phyloP scores from a whole-genome alignment of 1,140 invertebrate species.

The Drosophila pseudoobscura region DNA sequence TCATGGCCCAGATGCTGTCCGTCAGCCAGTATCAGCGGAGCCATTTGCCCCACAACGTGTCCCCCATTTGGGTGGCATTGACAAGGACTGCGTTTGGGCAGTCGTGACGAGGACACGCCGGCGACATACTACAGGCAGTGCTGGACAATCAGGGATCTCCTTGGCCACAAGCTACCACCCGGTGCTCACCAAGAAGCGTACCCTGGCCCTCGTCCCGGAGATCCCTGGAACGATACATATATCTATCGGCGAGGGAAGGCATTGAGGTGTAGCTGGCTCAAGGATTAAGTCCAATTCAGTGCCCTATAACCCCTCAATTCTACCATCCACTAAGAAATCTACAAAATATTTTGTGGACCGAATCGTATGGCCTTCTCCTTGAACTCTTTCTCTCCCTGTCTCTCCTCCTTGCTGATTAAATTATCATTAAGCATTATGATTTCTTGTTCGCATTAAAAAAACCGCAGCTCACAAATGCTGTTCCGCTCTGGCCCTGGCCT shows the following conservation, averaged over 20 bases:
- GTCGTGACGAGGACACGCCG: too few species aligned
- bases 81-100: too few species aligned
- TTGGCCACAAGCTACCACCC: too few species aligned
- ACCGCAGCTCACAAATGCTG: slow-evolving; percentile 64
- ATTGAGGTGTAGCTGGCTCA: slow-evolving; percentile 85
- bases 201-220: slow-evolving; percentile 93
- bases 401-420: background rate
- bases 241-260: too few species aligned
- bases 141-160: too few species aligned
- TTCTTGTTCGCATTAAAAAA: slow-evolving; percentile 51
- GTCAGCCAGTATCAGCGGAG: slow-evolving; percentile 98
- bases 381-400: background rate
- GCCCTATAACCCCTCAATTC: too few species aligned
- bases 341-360: too few species aligned
- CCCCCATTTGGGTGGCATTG: slow-evolving; percentile 96
- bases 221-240: too few species aligned
- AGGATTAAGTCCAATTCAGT: slow-evolving; percentile 87
- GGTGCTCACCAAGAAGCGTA: slow-evolving; percentile 90
- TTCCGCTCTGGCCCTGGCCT: slow-evolving; percentile 1
- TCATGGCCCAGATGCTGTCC: slow-evolving; percentile 97
- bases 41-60: slow-evolving; percentile 99
- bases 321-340: too few species aligned
- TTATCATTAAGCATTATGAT: slow-evolving; percentile 47
- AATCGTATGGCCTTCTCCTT: too few species aligned
- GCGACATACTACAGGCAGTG: too few species aligned